Percentiles rank a stretch among this genome's conserved stretches.
Conservation (phyloP, 2,888 invertebrate species). For the Scotopteryx bipunctaria region DNA sequence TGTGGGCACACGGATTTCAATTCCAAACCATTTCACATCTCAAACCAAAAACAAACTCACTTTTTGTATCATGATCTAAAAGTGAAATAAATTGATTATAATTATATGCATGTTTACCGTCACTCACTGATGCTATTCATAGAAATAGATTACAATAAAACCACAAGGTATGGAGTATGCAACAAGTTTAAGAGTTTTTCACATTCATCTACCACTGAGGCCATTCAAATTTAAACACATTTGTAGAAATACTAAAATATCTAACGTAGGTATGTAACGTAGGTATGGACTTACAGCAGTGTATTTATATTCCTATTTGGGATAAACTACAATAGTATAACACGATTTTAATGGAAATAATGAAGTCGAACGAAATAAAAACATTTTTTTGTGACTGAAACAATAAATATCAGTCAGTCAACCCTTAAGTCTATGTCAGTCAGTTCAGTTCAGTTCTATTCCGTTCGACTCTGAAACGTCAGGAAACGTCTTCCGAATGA, state of each 20-base stretch:
- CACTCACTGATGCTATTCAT: constrained; percentile 47
- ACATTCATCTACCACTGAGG: constrained; percentile 9
- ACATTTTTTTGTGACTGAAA: not conserved
- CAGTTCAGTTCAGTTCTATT: no score
- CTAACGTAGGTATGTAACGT: not conserved
- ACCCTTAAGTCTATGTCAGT: no score
- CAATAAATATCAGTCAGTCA: no score
- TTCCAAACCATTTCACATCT: constrained; percentile 56
- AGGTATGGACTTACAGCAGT: no score
- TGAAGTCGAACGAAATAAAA: not conserved
- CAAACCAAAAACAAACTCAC: constrained; percentile 35
- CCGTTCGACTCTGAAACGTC: no score
- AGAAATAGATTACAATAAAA: constrained; percentile 69
- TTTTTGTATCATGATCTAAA: constrained; percentile 59
- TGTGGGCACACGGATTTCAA: constrained; percentile 45
- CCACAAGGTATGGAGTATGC: constrained; percentile 45
- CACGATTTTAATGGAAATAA: no score
- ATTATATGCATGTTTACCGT: constrained; percentile 51
- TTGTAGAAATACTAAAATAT: not conserved
- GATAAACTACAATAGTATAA: no score
- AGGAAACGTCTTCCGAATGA: no score
- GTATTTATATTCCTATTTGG: no score
- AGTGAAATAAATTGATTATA: constrained; percentile 47
- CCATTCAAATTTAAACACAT: not conserved
- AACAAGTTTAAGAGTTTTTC: constrained; percentile 18